These are phyloP conservation scores for Agrochola circellaris DNA, from an alignment of 2,888 invertebrate genomes.

Conservation along the genomic window DNA sequence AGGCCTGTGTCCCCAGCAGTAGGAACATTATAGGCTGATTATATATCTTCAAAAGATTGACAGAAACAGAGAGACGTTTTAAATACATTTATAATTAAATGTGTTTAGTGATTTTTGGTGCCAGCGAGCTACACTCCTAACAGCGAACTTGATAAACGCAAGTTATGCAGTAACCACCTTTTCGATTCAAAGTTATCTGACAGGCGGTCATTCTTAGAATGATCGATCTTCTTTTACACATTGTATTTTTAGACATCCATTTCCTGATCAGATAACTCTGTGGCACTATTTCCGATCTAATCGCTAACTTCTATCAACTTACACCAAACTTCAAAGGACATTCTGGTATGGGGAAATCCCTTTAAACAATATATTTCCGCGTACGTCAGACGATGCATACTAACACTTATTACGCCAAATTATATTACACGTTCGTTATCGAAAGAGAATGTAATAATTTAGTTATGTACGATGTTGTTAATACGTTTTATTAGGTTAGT, in stretches of 20 bases:
- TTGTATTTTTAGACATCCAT: not conserved
- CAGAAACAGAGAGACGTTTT: too few relatives aligned
- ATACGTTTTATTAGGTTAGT: constrained; percentile 39
- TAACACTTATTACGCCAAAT: constrained; percentile 48
- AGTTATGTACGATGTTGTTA: constrained; percentile 10
- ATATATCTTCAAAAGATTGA: too few relatives aligned
- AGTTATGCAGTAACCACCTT: not conserved
- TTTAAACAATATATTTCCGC: constrained; percentile 69
- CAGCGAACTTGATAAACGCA: not conserved
- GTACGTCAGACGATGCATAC: constrained; percentile 53
- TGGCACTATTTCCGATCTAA: not conserved
- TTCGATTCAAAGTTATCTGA: not conserved
- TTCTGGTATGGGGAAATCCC: constrained; percentile 65
- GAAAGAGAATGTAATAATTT: constrained; percentile 20
- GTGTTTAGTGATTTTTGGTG: not conserved
- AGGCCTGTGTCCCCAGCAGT: too few relatives aligned
- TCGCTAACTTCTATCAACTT: constrained; percentile 43
- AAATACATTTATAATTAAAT: too few relatives aligned
- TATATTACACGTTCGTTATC: constrained; percentile 40
- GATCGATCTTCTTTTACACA: not conserved
- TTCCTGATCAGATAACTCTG: not conserved
- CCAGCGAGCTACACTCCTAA: too few relatives aligned
- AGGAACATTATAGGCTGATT: too few relatives aligned
- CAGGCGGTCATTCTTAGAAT: not conserved
- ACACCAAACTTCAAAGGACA: constrained; percentile 61